phyloP scores from a whole-genome alignment of 2,888 invertebrate species.

The Pecten maximus region DNA sequence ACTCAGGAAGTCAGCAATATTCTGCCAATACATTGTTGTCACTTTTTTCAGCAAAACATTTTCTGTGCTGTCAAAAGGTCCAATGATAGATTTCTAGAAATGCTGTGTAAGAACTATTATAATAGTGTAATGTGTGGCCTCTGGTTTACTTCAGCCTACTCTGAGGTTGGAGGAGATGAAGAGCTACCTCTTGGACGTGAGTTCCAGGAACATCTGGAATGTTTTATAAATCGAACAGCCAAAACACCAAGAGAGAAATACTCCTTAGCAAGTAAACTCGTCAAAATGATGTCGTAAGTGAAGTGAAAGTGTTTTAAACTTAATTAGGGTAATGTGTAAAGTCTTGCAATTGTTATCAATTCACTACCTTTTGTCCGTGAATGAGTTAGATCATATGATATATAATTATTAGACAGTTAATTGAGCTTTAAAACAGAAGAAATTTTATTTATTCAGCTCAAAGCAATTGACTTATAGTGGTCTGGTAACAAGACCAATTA shows the following conservation, averaged over 20 bases:
- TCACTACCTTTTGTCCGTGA: background rate
- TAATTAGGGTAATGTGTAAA: background rate
- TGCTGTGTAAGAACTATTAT: too few species aligned
- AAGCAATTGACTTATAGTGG: too few species aligned
- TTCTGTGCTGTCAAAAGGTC: too few species aligned
- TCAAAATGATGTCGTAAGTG: conserved; percentile 71
- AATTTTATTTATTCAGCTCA: too few species aligned
- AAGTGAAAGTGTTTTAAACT: background rate
- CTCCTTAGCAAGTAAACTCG: conserved; percentile 68
- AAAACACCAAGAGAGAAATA: conserved; percentile 56
- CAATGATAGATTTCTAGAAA: too few species aligned
- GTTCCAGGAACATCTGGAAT: conserved; percentile 73
- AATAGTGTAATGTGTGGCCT: background rate
- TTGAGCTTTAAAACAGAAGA: background rate
- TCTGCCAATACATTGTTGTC: too few species aligned
- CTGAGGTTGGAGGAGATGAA: conserved; percentile 62
- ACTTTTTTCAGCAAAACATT: too few species aligned
- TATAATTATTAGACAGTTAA: background rate
- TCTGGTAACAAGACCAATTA: too few species aligned
- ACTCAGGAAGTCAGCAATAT: too few species aligned
- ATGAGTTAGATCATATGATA: background rate
- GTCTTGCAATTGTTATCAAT: background rate
- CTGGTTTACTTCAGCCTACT: conserved; percentile 4
- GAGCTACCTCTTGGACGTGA: conserved; percentile 76
- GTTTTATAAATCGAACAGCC: conserved; percentile 62